Conservation (phyloP, 2,888 invertebrate species). For the Ganaspis brasiliensis region DNA sequence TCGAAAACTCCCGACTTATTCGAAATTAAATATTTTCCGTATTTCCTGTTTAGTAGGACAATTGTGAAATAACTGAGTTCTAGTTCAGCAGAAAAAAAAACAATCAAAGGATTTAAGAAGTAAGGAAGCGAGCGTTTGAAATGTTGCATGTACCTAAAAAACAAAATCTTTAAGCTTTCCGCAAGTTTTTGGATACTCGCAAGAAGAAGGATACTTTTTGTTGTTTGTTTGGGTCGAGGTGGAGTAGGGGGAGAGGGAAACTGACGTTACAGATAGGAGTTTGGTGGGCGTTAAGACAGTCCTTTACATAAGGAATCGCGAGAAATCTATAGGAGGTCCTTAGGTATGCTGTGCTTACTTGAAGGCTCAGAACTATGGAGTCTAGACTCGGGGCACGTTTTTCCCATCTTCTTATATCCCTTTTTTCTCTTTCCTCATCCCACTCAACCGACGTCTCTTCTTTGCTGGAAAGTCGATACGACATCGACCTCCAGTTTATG, state of each 20-base stretch:
- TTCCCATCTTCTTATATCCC: constrained; percentile 34
- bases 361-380: constrained; percentile 40
- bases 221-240: neutral
- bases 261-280: constrained; percentile 34
- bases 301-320: constrained; percentile 36
- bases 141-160: constrained; percentile 58
- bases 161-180: constrained; percentile 44
- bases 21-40: too few species aligned
- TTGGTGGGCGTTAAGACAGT: constrained; percentile 34
- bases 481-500: constrained; percentile 40
- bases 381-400: constrained; percentile 40
- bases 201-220: constrained; percentile 15
- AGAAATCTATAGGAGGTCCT: constrained; percentile 40
- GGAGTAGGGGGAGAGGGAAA: constrained; percentile 9
- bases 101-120: constrained; percentile 68
- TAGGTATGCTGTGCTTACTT: constrained; percentile 41
- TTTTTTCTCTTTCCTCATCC: constrained; percentile 37
- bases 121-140: constrained; percentile 72
- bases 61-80: too few species aligned
- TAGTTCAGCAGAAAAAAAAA: constrained; percentile 56
- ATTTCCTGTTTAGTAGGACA: too few species aligned
- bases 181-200: neutral
- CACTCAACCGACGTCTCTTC: constrained; percentile 23
- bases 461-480: constrained; percentile 23
- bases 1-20: too few species aligned